Evolutionary conservation across 2,888 invertebrate species (phyloP), one percentile per base, ranked within the genome.

Genomic region (Lymantria monacha): DNA sequence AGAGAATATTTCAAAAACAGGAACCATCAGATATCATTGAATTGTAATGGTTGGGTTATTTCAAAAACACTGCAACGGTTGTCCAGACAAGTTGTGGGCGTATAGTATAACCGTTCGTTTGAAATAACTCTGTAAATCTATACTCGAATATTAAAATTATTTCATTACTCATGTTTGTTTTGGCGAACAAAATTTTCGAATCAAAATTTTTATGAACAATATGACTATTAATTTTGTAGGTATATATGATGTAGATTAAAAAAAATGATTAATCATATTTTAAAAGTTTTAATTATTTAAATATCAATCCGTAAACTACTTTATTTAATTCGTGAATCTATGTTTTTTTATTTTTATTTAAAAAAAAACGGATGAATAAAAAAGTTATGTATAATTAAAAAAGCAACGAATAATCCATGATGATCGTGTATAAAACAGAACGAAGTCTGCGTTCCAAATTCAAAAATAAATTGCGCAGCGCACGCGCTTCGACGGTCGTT

Each of bases 371-470:
- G n/a, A n/a, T 5, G 22, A 5, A 2, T 22, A 22, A 22, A 22
- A 5, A 22, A 22, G 22, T 22, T 22, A 3, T 22, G 2, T n/a
- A n/a, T n/a, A n/a, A n/a, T n/a, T n/a, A 85, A 85, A 76, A 85
- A 82, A 77, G 72, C 78, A 69, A 22, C 74, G 72, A 80, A 86
- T 81, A 78, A 82, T 83, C 79, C 78, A 77, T 60, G 42, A 48
- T 45, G 71, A 74, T 78, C 78, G 81, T 79, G 83, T 81, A 57
- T 79, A 81, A 86, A 88, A 87, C 85, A 81, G 87, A 82, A 87
- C 79, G 80, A 84, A 87, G 87, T 85, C 86, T 87, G 89, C 89
- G 89, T 89, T 89, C 90, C 83, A 89, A 85, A 87, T 91, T 87
- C 90, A 89, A 91, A 91, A 91, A 91, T 91, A 91, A 89, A 90